Evolutionary conservation across 2,888 invertebrate genomes (phyloP).

Genomic region (Drosophila robusta): DNA sequence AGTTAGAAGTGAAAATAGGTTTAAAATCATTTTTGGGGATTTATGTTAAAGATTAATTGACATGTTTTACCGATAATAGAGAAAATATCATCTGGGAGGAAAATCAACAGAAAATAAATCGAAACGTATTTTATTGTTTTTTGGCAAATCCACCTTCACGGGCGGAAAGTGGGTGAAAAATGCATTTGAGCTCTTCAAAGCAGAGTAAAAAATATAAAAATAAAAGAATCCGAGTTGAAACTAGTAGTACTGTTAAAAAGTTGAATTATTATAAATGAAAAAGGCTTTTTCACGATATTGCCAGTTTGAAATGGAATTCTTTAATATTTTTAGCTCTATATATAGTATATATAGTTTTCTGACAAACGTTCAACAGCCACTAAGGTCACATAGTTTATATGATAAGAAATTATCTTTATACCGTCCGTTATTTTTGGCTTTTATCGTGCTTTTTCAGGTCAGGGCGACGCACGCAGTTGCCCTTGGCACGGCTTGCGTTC

Average conservation of each 20-base stretch:
- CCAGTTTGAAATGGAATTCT: too few species aligned
- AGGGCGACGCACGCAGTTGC: constrained; percentile 16
- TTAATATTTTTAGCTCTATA: too few species aligned
- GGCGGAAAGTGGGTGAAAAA: background rate
- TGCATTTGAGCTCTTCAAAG: background rate
- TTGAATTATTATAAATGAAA: too few species aligned
- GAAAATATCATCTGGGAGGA: background rate
- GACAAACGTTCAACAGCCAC: background rate
- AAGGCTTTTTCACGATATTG: too few species aligned
- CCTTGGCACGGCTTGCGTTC: too few species aligned
- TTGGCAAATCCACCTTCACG: background rate
- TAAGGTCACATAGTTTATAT: background rate
- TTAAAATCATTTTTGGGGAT: background rate
- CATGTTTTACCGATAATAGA: background rate
- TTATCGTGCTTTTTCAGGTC: constrained; percentile 37
- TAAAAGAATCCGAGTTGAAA: too few species aligned
- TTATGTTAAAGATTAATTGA: background rate
- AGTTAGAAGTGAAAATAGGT: too few species aligned
- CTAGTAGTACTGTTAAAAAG: too few species aligned
- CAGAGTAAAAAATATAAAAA: too few species aligned
- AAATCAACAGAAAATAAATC: background rate
- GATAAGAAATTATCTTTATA: constrained; percentile 19
- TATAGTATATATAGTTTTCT: too few species aligned
- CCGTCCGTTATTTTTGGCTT: constrained; percentile 6
- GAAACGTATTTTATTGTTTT: background rate